Conservation (phyloP, 2,888 invertebrate genomes). For the Steromphala cineraria region DNA sequence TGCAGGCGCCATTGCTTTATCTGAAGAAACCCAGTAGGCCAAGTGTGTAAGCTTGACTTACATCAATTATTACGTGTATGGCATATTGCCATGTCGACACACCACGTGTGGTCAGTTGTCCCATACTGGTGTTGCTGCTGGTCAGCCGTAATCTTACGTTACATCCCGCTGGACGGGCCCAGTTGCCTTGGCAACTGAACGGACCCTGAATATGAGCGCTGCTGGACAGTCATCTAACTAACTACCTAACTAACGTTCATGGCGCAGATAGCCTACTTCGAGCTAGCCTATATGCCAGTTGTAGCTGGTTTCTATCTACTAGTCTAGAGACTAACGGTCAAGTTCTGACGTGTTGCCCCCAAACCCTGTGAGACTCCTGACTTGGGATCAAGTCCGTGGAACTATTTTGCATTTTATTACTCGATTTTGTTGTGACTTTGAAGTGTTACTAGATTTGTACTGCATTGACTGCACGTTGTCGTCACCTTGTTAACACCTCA, state of each 20-base stretch:
- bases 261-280: too few relatives aligned
- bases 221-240: conserved; percentile 6
- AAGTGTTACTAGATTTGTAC: background rate
- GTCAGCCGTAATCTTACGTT: conserved; percentile 6
- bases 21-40: conserved; percentile 67
- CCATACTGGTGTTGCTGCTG: background rate
- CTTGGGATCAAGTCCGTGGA: too few relatives aligned
- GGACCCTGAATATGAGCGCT: conserved; percentile 4
- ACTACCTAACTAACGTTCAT: background rate
- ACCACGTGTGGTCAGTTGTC: background rate
- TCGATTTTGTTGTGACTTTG: background rate
- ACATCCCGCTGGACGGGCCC: conserved; percentile 23
- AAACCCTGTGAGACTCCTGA: too few relatives aligned
- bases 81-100: conserved; percentile 66
- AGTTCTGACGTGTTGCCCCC: too few relatives aligned
- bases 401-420: background rate
- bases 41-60: conserved; percentile 62
- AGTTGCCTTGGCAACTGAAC: background rate
- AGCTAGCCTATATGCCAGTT: too few relatives aligned
- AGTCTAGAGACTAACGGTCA: too few relatives aligned
- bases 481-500: background rate
- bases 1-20: conserved; percentile 51
- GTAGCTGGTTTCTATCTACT: too few relatives aligned
- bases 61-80: conserved; percentile 56
- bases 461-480: background rate